Evolutionary conservation across 2,888 invertebrate genomes (phyloP).

Genomic region (Watsonalla binaria): DNA sequence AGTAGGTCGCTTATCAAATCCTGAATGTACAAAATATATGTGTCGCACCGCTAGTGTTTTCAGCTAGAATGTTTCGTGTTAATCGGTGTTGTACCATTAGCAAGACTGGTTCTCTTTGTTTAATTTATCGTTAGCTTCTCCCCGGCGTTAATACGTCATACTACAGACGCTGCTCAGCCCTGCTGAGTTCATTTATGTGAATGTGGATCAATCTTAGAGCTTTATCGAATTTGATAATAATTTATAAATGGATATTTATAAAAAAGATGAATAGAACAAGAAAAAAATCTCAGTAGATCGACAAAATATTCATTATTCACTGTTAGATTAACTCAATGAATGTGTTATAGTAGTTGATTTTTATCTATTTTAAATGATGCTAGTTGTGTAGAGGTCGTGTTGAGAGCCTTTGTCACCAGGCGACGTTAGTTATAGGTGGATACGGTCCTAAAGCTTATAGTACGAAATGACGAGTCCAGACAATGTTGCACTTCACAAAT

Average conservation of each 20-base stretch:
- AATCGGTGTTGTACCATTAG: slow-evolving; percentile 36
- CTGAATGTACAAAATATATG: slow-evolving; percentile 71
- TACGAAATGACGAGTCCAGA: slow-evolving; percentile 16
- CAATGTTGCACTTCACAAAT: neutral
- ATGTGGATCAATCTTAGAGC: slow-evolving; percentile 78
- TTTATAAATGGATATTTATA: slow-evolving; percentile 72
- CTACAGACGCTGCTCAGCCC: slow-evolving; percentile 28
- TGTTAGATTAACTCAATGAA: slow-evolving; percentile 59
- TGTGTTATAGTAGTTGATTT: slow-evolving; percentile 57
- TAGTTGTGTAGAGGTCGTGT: slow-evolving; percentile 55
- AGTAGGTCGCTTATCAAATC: slow-evolving; percentile 32
- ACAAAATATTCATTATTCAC: slow-evolving; percentile 48
- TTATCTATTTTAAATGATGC: slow-evolving; percentile 71
- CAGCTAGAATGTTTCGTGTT: slow-evolving; percentile 51
- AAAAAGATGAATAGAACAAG: slow-evolving; percentile 31
- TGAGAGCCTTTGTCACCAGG: slow-evolving; percentile 46
- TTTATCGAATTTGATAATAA: slow-evolving; percentile 79
- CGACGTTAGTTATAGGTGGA: slow-evolving; percentile 47
- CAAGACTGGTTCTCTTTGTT: slow-evolving; percentile 42
- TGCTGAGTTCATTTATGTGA: slow-evolving; percentile 56
- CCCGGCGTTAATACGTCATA: slow-evolving; percentile 19
- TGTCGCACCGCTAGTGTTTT: slow-evolving; percentile 48
- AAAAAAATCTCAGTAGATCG: slow-evolving; percentile 35
- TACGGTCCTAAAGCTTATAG: slow-evolving; percentile 68
- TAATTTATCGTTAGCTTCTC: slow-evolving; percentile 20